Evolutionary conservation across 2,797 vertebrate species (phyloP), one percentile per base, ranked within the genome.

Genomic region (Picus viridis): DNA sequence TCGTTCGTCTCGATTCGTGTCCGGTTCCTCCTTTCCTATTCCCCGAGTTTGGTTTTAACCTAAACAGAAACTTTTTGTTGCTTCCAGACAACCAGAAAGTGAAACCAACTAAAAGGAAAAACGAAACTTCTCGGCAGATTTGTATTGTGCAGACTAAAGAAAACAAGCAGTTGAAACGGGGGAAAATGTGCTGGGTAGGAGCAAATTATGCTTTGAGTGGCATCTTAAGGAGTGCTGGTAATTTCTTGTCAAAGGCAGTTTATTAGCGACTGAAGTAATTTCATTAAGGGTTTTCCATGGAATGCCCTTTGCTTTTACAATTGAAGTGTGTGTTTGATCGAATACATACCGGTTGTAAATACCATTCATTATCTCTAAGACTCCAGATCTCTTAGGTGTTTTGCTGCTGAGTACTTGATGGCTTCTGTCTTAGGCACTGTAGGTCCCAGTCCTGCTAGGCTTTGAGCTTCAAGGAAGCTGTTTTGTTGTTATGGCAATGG

Each of bases 21-120:
- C 22, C 7, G 9, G 26, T 69, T 62, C 17, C 47, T 69, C 30
- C 29, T 51, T 70, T 64, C 58, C 19, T 2, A 7, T 62, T 59
- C 41, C 47, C 43, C 68, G 7, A 23, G 69, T 30, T 3, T n/a
- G 45, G 7, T 34, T 67, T 72, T 64, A 58, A 30, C 34, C 72
- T 68, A 36, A 88, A 78, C 41, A 47, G 39, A 82, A 96, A 96
- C 84, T 95, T 96, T 84, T 24, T 51, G 29, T 78, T 62, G 76
- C 79, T 58, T 86, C 41, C 70, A 53, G 59, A 63, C 73, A 26
- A 27, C 84, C 75, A 24, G 90, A 93, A 95, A 95, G 93, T 81
- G 95, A 95, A 96, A 95, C 83, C 61, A 64, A 30, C 64, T 57
- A 26, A 73, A 74, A 92, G 59, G 62, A 93, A 94, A 96, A 94